Conservation (phyloP, 1,140 invertebrate species). For the Pseudomyrmex cubaensis region DNA sequence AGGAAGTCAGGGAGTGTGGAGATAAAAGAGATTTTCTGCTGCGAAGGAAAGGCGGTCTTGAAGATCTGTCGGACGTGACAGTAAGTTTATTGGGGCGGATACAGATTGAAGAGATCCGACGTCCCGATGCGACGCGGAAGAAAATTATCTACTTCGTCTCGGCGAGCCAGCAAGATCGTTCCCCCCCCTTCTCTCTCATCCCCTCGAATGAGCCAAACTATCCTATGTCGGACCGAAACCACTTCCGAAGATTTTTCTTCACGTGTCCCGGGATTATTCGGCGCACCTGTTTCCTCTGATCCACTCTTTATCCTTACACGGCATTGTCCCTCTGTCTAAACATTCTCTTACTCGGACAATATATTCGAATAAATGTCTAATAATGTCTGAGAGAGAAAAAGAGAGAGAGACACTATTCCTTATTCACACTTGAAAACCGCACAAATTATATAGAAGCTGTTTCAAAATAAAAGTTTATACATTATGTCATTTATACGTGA, state of each 20-base stretch:
- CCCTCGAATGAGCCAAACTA: constrained; percentile 45
- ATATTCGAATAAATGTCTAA: too few species aligned
- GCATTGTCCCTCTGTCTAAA: constrained; percentile 13
- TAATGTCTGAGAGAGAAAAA: too few species aligned
- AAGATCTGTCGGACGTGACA: constrained; percentile 67
- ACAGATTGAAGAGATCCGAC: constrained; percentile 68
- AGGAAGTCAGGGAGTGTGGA: constrained; percentile 52
- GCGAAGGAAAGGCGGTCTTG: constrained; percentile 29
- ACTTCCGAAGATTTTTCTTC: constrained; percentile 48
- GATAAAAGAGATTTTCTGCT: constrained; percentile 60
- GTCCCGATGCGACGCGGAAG: constrained; percentile 57
- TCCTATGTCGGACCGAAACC: constrained; percentile 38
- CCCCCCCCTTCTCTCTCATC: too few species aligned
- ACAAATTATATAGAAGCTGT: neutral
- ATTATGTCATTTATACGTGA: neutral
- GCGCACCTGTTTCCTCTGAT: constrained; percentile 47
- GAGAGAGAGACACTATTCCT: too few species aligned
- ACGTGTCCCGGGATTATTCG: constrained; percentile 51
- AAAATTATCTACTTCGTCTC: constrained; percentile 73
- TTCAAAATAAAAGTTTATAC: neutral
- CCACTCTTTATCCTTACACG: constrained; percentile 12
- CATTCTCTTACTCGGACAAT: too few species aligned
- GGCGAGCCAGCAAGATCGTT: constrained; percentile 35
- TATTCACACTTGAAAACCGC: neutral
- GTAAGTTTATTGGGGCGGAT: constrained; percentile 70